Evolutionary conservation across 2,113 vertebrate species (phyloP).

Genomic region (Calyptommatus sinebrachiatus): DNA sequence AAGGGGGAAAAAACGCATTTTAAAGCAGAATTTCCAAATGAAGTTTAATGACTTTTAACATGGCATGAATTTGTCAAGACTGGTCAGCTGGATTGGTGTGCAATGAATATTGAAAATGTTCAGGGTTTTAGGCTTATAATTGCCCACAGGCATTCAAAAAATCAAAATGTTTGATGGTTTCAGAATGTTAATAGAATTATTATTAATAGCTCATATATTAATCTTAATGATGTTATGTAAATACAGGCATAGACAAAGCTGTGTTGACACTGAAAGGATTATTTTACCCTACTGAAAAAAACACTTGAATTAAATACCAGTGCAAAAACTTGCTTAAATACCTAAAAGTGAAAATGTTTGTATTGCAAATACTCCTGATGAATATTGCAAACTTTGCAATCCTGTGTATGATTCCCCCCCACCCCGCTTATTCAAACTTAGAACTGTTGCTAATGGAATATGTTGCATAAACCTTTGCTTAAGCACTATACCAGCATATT

Average conservation of each 20-base stretch:
- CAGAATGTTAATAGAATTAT: slow-evolving; percentile 70
- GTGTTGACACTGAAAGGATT: slow-evolving; percentile 52
- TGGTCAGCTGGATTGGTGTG: slow-evolving; percentile 58
- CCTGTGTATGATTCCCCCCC: slow-evolving; percentile 19
- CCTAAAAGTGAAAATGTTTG: slow-evolving; percentile 32
- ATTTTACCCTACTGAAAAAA: slow-evolving; percentile 52
- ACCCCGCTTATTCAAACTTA: slow-evolving; percentile 46
- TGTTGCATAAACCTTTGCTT: slow-evolving; percentile 32
- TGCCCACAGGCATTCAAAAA: slow-evolving; percentile 64
- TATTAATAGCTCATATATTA: slow-evolving; percentile 70
- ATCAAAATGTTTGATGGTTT: slow-evolving; percentile 72
- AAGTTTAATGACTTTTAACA: slow-evolving; percentile 65
- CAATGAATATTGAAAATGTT: slow-evolving; percentile 64
- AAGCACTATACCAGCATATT: background rate
- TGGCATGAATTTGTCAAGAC: slow-evolving; percentile 68
- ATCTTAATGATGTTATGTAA: slow-evolving; percentile 69
- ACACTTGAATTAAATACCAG: slow-evolving; percentile 56
- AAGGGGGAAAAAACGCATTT: slow-evolving; percentile 36
- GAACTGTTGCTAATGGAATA: background rate
- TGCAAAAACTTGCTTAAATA: slow-evolving; percentile 42
- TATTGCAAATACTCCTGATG: slow-evolving; percentile 23
- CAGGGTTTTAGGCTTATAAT: slow-evolving; percentile 60
- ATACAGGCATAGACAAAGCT: slow-evolving; percentile 53
- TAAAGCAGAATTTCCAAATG: slow-evolving; percentile 58
- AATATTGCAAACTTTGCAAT: slow-evolving; percentile 6